Conservation (phyloP, 2,888 invertebrate species). For the Sussaba pulchella region DNA sequence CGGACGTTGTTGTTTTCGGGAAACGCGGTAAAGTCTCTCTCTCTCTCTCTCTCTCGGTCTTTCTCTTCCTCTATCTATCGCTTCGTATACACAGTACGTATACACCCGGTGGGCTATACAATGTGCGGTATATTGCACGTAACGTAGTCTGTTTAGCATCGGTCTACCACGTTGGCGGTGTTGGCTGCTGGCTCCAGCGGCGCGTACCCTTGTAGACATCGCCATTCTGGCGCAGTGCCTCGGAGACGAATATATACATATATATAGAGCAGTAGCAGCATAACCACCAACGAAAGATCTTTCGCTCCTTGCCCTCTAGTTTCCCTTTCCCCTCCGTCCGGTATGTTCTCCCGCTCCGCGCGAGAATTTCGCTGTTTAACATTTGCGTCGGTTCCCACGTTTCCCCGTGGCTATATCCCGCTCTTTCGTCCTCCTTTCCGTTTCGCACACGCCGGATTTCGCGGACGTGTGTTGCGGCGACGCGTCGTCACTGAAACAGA, state of each 20-base stretch:
- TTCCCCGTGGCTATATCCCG: slow-evolving; percentile 25
- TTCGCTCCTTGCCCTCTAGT: slow-evolving; percentile 1
- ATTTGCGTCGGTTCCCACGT: slow-evolving; percentile 57
- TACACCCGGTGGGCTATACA: slow-evolving; percentile 19
- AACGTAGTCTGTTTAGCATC: slow-evolving; percentile 55
- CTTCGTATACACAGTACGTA: background rate
- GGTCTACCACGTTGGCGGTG: slow-evolving; percentile 46
- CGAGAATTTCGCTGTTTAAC: slow-evolving; percentile 54
- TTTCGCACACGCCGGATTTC: slow-evolving; percentile 23
- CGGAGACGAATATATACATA: slow-evolving; percentile 36
- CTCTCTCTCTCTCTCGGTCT: too few species aligned
- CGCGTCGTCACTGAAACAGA: slow-evolving; percentile 28
- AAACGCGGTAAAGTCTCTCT: slow-evolving; percentile 25
- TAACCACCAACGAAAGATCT: slow-evolving; percentile 9
- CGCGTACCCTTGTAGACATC: slow-evolving; percentile 42
- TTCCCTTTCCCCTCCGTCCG: slow-evolving; percentile 10
- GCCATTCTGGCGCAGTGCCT: slow-evolving; percentile 56
- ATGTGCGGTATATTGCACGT: slow-evolving; percentile 33
- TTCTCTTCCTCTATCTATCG: background rate
- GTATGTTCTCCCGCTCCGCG: slow-evolving; percentile 19
- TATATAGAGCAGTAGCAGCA: slow-evolving; percentile 9
- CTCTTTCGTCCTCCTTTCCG: slow-evolving; percentile 10
- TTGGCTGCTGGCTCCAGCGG: slow-evolving; percentile 18
- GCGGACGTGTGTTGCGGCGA: slow-evolving; percentile 24
- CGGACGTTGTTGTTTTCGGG: slow-evolving; percentile 45